These are phyloP conservation scores for Campopleginae sp. DNA, from an alignment of 2,888 invertebrate genomes.

Conservation along the genomic window DNA sequence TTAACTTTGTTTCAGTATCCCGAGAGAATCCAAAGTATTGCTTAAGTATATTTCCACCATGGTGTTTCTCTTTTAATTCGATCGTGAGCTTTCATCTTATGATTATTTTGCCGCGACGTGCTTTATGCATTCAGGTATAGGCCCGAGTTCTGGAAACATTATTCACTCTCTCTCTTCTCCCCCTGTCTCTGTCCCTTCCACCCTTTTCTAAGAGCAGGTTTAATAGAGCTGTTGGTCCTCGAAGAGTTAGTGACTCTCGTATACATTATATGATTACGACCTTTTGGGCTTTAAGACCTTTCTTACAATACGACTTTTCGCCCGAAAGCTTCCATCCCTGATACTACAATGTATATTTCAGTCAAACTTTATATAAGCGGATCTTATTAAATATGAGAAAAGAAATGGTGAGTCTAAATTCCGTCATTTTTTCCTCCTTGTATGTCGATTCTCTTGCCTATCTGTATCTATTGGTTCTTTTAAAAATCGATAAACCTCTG, in stretches of 20 bases:
- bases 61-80: neutral
- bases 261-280: neutral
- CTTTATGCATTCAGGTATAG: neutral
- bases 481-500: constrained; percentile 62
- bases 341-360: neutral
- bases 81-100: neutral
- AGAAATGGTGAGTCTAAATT: neutral
- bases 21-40: neutral
- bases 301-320: neutral
- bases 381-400: neutral
- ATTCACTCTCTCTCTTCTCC: neutral
- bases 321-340: neutral
- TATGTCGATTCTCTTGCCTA: constrained; percentile 25
- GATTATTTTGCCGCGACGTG: constrained; percentile 13
- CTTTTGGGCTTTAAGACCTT: neutral
- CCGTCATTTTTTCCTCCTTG: constrained; percentile 3
- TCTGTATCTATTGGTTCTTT: constrained; percentile 39
- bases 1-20: neutral
- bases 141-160: neutral
- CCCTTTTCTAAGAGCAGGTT: neutral
- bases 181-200: neutral
- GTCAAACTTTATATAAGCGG: neutral
- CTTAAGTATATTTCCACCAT: neutral
- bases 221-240: neutral
- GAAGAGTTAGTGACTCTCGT: constrained; percentile 2